These are phyloP conservation scores for Colius striatus DNA, from an alignment of 2,113 vertebrate species.

Conservation along the genomic window DNA sequence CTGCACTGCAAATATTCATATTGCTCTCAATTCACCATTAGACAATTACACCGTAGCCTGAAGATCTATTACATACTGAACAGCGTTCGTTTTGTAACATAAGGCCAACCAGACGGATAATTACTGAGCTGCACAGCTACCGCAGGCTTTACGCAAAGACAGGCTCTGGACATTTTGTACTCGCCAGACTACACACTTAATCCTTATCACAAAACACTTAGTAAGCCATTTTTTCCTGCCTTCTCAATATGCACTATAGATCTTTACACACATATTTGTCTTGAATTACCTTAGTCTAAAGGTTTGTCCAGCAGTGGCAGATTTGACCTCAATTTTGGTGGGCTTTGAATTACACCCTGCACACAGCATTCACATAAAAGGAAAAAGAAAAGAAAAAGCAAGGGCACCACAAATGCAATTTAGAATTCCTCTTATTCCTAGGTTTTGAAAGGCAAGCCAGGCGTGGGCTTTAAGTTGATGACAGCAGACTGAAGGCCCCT, in stretches of 20 bases:
- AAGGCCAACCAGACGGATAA: slow-evolving; percentile 27
- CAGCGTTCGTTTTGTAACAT: neutral
- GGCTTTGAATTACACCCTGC: neutral
- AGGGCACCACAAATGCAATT: neutral
- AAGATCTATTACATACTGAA: slow-evolving; percentile 5
- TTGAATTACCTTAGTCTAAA: neutral
- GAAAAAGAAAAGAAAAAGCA: neutral
- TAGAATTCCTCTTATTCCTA: neutral
- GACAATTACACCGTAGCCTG: neutral
- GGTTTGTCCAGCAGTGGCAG: neutral
- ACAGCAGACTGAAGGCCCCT: neutral
- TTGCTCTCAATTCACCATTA: neutral
- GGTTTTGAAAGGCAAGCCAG: neutral
- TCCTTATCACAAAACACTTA: neutral
- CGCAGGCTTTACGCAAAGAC: slow-evolving; percentile 2
- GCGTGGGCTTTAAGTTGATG: neutral
- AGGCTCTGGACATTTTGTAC: neutral
- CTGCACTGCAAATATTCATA: neutral
- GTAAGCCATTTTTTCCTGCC: neutral
- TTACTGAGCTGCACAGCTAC: slow-evolving; percentile 17
- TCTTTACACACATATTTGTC: neutral
- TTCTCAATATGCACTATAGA: neutral
- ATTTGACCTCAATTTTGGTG: neutral
- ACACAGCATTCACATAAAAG: neutral
- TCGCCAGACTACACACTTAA: neutral